Evolutionary conservation across 2,888 invertebrate species (phyloP), one percentile per base, ranked within the genome.

Genomic region (Andrena fulva): DNA sequence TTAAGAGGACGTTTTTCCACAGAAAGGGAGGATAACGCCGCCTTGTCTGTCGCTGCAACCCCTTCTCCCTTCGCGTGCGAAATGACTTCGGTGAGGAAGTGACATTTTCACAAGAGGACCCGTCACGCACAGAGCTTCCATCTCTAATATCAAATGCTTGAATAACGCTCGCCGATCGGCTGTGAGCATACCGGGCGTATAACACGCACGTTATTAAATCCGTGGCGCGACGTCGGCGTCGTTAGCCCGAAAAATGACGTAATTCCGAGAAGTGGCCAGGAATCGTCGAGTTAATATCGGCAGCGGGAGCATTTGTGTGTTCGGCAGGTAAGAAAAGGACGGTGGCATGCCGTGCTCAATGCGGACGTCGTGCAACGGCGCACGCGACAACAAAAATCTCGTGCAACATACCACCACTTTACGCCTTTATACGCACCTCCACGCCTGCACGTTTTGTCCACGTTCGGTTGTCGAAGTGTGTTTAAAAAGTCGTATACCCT

Each of bases 301-400:
- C 70, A 85, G 68, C 68, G 85, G 85, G 88, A 76, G 81, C 86
- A 85, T 88, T 88, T 85, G 85, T 81, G 85, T 86, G 90, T 87
- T 85, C 83, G 89, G 87, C 85, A 88, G 85, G 87, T 83, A 81
- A 85, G 87, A 89, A 82, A 86, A 86, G 84, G 86, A 89, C 88
- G 82, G 76, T 84, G 85, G 83, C 86, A 85, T 87, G 86, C 84
- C 89, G 87, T 83, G 89, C 72, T 87, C 88, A 85, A 89, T 90
- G 85, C 85, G 87, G 88, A 86, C 90, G 86, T 90, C 89, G 87
- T 89, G 89, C 90, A 87, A 89, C 85, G 84, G 83, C 80, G 84
- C 91, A 91, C 91, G 91, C 91, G 89, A 91, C 85, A 85, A 82
- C 82, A 89, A 90, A 91, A 90, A 89, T 90, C 87, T 82, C 84